Conservation (phyloP, 1,140 invertebrate species). For the Agrypnia vestita region DNA sequence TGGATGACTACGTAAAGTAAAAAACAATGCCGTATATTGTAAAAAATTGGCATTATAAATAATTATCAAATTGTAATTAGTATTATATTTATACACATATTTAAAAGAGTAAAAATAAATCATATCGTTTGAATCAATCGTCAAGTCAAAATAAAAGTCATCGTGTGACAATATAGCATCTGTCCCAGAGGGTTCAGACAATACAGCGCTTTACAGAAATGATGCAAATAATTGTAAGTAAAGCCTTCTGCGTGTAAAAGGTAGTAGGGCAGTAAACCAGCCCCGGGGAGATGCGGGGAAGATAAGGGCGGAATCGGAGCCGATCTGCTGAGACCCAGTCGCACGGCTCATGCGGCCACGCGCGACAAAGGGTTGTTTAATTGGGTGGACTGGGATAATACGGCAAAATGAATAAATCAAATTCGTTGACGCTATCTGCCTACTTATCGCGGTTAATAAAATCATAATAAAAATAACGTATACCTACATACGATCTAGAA, state of each 20-base stretch:
- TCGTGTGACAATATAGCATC: conserved; percentile 18
- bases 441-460: conserved; percentile 10
- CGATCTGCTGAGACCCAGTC: background rate
- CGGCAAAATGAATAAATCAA: conserved; percentile 27
- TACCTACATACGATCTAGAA: background rate
- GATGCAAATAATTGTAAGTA: conserved; percentile 31
- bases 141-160: background rate
- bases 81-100: too few species aligned
- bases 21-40: too few species aligned
- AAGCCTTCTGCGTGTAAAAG: background rate
- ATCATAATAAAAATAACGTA: conserved; percentile 9
- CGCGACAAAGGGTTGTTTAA: background rate
- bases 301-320: conserved; percentile 15
- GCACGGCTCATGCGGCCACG: background rate
- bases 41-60: too few species aligned
- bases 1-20: too few species aligned
- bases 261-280: background rate
- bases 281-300: background rate
- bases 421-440: background rate
- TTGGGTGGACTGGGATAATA: conserved; percentile 13
- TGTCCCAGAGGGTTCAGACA: background rate
- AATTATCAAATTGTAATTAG: too few species aligned
- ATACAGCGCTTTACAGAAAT: conserved; percentile 9
- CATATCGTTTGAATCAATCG: too few species aligned
- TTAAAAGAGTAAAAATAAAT: too few species aligned